phyloP scores from a whole-genome alignment of 2,797 vertebrate species.

The Oreochromis grahami region DNA sequence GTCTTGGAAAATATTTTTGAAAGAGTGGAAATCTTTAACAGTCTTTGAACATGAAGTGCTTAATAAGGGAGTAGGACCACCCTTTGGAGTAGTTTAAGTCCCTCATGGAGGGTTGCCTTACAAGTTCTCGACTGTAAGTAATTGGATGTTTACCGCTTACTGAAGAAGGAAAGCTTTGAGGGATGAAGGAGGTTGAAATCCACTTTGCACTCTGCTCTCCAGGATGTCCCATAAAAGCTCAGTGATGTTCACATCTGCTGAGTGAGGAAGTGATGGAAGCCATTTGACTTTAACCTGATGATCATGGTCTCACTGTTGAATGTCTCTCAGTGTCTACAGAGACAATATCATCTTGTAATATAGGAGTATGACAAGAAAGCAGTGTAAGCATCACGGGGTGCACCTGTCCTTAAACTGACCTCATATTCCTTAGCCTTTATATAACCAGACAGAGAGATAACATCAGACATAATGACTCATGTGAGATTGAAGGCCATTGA shows the following conservation, averaged over 20 bases:
- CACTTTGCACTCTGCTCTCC: constrained; percentile 47
- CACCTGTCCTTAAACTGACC: constrained; percentile 51
- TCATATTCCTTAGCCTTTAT: constrained; percentile 43
- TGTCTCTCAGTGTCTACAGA: constrained; percentile 27
- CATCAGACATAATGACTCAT: constrained; percentile 41
- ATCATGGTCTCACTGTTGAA: constrained; percentile 46
- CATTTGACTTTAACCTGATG: constrained; percentile 56
- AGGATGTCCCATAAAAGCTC: constrained; percentile 58
- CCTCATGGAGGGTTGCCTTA: constrained; percentile 40
- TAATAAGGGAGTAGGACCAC: constrained; percentile 52
- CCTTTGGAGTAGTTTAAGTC: constrained; percentile 43
- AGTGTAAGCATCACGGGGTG: constrained; percentile 39
- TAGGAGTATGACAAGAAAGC: constrained; percentile 14
- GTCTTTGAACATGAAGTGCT: constrained; percentile 53
- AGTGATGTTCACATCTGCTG: constrained; percentile 53
- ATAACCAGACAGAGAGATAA: constrained; percentile 37
- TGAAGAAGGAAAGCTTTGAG: constrained; percentile 64
- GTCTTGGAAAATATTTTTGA: constrained; percentile 29
- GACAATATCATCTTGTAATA: constrained; percentile 41
- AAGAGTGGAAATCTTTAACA: constrained; percentile 31
- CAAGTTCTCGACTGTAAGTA: constrained; percentile 63
- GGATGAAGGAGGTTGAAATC: constrained; percentile 62
- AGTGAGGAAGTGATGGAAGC: constrained; percentile 54
- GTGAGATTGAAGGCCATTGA: constrained; percentile 44
- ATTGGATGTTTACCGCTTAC: constrained; percentile 66